These are phyloP conservation scores for Gila robusta DNA, from an alignment of 2,797 vertebrate species.

Conservation along the genomic window DNA sequence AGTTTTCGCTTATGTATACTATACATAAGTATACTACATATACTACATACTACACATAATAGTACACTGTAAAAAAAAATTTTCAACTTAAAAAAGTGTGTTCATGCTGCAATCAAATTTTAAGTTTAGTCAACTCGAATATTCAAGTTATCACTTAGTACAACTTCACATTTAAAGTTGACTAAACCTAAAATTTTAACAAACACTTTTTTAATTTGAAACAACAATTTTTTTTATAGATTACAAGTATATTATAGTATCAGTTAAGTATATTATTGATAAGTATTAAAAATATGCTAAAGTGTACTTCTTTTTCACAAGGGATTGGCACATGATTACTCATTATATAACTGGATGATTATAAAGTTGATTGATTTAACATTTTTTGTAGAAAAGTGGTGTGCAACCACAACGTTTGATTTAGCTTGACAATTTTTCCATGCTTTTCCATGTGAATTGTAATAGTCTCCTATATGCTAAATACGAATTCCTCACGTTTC, in stretches of 20 bases:
- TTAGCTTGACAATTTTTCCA: neutral
- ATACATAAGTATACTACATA: neutral
- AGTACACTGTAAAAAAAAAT: too few species aligned
- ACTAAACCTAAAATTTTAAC: too few species aligned
- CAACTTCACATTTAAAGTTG: too few species aligned
- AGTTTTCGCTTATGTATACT: neutral
- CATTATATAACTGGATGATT: neutral
- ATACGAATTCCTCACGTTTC: neutral
- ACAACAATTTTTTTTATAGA: too few species aligned
- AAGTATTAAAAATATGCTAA: neutral
- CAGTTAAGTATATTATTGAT: neutral
- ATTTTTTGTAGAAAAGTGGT: neutral
- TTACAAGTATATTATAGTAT: neutral
- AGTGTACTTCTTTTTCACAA: neutral
- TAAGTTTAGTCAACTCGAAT: too few species aligned
- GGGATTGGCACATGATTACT: neutral
- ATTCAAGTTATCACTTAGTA: too few species aligned
- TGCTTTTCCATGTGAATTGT: neutral
- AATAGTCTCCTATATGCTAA: neutral
- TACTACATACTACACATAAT: neutral
- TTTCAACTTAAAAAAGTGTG: too few species aligned
- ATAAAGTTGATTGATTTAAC: neutral
- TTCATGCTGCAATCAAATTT: too few species aligned
- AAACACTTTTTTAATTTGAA: too few species aligned
- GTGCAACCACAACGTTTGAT: neutral